Evolutionary conservation across 2,888 invertebrate species (phyloP).

Genomic region (Chrysolina oricalcia): DNA sequence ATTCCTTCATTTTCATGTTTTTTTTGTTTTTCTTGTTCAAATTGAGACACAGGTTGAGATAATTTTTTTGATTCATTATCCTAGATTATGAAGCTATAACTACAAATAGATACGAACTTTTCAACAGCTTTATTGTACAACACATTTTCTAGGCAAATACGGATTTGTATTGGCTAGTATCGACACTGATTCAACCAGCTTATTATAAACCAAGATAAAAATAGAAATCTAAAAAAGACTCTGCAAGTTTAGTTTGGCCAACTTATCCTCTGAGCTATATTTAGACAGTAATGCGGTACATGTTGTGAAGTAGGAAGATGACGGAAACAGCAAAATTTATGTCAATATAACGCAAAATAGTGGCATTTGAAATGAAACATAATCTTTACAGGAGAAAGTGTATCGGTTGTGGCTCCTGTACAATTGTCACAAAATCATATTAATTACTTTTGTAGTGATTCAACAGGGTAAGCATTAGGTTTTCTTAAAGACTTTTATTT

Average conservation of each 20-base stretch:
- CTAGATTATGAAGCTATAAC: conserved; percentile 38
- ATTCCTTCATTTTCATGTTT: conserved; percentile 46
- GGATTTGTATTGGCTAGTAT: conserved; percentile 34
- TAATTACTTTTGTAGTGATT: neutral
- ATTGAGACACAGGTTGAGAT: conserved; percentile 17
- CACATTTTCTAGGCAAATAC: conserved; percentile 58
- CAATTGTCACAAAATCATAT: too few species aligned
- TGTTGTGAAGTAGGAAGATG: conserved; percentile 17
- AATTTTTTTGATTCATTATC: conserved; percentile 49
- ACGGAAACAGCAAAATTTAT: conserved; percentile 4
- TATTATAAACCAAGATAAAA: conserved; percentile 47
- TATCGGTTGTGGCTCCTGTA: neutral
- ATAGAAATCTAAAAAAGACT: conserved; percentile 57
- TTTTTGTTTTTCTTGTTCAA: conserved; percentile 38
- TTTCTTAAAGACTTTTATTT: too few species aligned
- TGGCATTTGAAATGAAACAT: neutral
- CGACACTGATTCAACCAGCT: conserved; percentile 44
- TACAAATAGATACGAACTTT: conserved; percentile 62
- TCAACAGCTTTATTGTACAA: conserved; percentile 61
- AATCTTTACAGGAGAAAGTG: neutral
- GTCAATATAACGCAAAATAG: neutral
- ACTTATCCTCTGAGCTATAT: conserved; percentile 60
- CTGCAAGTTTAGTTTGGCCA: conserved; percentile 69
- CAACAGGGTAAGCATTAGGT: neutral
- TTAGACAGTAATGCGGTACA: conserved; percentile 66